phyloP scores from a whole-genome alignment of 2,797 vertebrate species.

The Gila robusta region DNA sequence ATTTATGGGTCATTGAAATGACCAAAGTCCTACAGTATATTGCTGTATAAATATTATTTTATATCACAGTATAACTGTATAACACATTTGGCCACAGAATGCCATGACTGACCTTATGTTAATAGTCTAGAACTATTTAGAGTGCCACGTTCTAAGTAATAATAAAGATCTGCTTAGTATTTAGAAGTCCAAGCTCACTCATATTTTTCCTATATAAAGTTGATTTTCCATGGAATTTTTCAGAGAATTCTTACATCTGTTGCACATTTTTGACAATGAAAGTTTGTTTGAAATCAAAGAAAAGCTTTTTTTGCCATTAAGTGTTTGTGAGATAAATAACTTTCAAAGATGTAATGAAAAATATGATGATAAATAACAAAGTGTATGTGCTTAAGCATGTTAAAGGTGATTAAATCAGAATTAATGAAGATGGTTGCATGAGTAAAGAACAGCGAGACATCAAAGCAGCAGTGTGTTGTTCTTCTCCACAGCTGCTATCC shows the following conservation, averaged over 20 bases:
- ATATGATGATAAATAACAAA: not conserved
- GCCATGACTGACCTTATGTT: not conserved
- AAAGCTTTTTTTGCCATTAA: not conserved
- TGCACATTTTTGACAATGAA: constrained; percentile 24
- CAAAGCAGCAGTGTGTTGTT: constrained; percentile 17
- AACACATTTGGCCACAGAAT: not conserved
- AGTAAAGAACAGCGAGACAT: constrained; percentile 14
- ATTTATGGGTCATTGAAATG: not conserved
- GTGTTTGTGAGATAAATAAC: not conserved
- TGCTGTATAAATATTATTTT: not conserved
- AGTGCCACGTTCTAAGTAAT: not conserved
- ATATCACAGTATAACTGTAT: not conserved
- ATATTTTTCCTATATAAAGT: not conserved
- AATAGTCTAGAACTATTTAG: not conserved
- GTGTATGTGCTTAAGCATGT: not conserved
- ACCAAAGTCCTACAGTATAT: not conserved
- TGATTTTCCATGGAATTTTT: not conserved
- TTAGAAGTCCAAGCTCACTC: not conserved
- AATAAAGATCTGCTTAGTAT: not conserved
- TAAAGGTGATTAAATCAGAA: constrained; percentile 1
- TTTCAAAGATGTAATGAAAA: not conserved
- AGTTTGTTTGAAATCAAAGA: not conserved
- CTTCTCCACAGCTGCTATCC: constrained; percentile 34
- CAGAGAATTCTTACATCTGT: constrained; percentile 8
- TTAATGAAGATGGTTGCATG: not conserved